Conservation (phyloP, 2,113 vertebrate genomes). For the Lutjanus erythropterus region DNA sequence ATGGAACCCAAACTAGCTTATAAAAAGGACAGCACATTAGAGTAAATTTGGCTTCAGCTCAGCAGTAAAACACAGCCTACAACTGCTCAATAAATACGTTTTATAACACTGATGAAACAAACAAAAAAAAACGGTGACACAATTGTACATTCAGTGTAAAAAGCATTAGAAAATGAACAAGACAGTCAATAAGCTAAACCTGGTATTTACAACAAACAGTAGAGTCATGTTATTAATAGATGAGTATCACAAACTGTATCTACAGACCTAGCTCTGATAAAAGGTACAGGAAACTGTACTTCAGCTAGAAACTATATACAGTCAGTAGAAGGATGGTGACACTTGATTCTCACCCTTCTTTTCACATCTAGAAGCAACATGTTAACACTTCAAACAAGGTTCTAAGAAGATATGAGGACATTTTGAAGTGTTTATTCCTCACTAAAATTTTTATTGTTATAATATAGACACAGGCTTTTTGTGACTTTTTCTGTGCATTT, state of each 20-base stretch:
- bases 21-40: background rate
- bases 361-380: slow-evolving; percentile 4
- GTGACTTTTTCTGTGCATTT: too few species aligned
- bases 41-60: background rate
- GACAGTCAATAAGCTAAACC: slow-evolving; percentile 5
- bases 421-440: background rate
- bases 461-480: too few species aligned
- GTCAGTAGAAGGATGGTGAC: background rate
- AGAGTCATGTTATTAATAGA: slow-evolving; percentile 6
- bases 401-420: background rate
- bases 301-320: slow-evolving; percentile 35
- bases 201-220: slow-evolving; percentile 47
- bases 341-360: background rate
- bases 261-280: slow-evolving; percentile 12
- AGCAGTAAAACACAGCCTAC: background rate
- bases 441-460: too few species aligned
- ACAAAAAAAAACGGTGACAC: background rate
- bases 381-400: background rate
- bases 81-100: slow-evolving; percentile 52
- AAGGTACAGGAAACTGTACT: slow-evolving; percentile 11
- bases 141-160: slow-evolving; percentile 39
- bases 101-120: background rate
- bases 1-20: background rate
- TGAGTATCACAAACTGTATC: slow-evolving; percentile 50
- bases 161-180: slow-evolving; percentile 49